Percentiles rank a stretch among this genome's conserved stretches.
Evolutionary conservation across 2,797 vertebrate genomes (phyloP).

Genomic region (Babyrousa celebensis): DNA sequence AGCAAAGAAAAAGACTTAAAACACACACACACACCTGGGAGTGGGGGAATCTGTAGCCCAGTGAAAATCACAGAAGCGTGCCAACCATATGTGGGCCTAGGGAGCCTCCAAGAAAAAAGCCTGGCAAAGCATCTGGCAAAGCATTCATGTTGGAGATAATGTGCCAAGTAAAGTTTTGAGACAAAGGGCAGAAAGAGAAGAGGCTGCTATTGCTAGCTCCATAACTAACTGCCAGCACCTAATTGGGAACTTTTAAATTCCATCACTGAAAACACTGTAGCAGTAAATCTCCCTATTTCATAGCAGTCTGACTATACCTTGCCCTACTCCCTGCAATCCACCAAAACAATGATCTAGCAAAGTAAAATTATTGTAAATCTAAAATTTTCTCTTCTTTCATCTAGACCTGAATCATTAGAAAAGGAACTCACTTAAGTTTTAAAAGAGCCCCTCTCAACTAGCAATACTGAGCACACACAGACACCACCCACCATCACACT

Average conservation of each 20-base stretch:
- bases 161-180: background rate
- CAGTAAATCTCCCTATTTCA: background rate
- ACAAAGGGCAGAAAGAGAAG: background rate
- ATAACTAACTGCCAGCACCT: background rate
- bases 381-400: constrained; percentile 25
- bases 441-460: background rate
- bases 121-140: background rate
- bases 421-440: background rate
- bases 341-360: constrained; percentile 46
- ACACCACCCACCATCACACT: background rate
- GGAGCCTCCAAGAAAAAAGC: constrained; percentile 12
- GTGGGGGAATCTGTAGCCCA: background rate
- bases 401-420: constrained; percentile 29
- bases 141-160: background rate
- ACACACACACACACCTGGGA: background rate
- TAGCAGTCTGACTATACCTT: background rate
- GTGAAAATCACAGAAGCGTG: background rate
- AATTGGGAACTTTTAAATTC: background rate
- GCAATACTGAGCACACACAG: background rate
- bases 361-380: background rate
- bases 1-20: background rate
- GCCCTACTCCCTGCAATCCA: background rate
- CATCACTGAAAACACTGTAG: background rate
- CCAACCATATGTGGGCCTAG: background rate
- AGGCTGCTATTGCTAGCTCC: background rate